Conservation (phyloP, 2,888 invertebrate species). For the Caenorhabditis sulstoni region DNA sequence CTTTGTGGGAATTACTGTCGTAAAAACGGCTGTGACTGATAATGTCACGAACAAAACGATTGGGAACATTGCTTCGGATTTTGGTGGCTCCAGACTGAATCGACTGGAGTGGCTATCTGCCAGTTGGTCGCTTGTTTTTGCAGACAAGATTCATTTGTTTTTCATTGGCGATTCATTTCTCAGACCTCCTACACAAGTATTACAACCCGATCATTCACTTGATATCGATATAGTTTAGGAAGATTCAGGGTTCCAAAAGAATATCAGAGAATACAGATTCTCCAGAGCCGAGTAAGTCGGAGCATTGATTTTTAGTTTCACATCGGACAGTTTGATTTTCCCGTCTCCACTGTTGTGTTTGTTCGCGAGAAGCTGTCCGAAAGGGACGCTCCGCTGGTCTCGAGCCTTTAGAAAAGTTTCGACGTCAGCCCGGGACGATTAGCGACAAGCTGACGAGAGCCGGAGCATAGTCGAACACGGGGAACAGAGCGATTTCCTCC, state of each 20-base stretch:
- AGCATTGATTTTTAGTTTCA: conserved; percentile 20
- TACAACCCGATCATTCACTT: no score
- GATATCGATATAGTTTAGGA: no score
- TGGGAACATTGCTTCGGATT: no score
- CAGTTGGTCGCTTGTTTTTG: no score
- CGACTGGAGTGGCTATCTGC: no score
- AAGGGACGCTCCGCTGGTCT: conserved; percentile 3
- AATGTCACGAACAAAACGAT: no score
- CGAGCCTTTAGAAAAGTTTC: conserved; percentile 8
- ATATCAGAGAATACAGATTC: neutral
- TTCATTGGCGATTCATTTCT: no score
- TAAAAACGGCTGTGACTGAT: no score
- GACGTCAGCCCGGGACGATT: conserved; percentile 21
- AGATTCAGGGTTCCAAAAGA: neutral
- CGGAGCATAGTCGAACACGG: conserved; percentile 21
- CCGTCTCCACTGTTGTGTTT: conserved; percentile 20
- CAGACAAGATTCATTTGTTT: no score
- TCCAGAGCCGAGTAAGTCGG: conserved; percentile 9
- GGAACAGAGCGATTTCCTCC: conserved; percentile 27
- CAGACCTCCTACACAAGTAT: no score
- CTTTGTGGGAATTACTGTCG: no score
- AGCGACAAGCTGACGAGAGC: conserved; percentile 14
- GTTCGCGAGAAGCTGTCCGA: conserved; percentile 12
- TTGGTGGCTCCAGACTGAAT: no score
- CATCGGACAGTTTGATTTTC: conserved; percentile 21